A percentile compares a stretch with the other conserved stretches of the same genome.
These are phyloP conservation scores for Tachina lurida DNA, from an alignment of 2,888 invertebrate genomes.

Conservation along the genomic window DNA sequence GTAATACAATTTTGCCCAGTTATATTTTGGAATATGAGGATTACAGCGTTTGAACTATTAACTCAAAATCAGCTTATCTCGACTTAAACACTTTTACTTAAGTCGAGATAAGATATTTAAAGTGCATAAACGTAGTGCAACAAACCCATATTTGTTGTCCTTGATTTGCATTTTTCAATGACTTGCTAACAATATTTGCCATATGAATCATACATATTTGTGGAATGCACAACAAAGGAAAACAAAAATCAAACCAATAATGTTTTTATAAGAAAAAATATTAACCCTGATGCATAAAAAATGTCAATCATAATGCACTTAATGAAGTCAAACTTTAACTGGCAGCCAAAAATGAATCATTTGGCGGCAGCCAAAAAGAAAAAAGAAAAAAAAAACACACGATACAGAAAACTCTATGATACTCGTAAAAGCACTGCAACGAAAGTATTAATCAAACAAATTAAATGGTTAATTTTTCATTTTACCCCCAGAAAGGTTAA, in stretches of 20 bases:
- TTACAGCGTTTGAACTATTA: too few relatives aligned
- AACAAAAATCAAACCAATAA: background rate
- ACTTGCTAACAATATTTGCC: background rate
- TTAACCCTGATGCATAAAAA: conserved; percentile 46
- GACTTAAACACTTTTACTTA: too few relatives aligned
- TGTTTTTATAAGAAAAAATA: background rate
- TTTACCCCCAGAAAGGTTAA: conserved; percentile 51
- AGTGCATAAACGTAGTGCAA: too few relatives aligned
- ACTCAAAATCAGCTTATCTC: too few relatives aligned
- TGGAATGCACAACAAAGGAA: conserved; percentile 19
- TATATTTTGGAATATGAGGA: too few relatives aligned
- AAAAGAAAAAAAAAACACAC: too few relatives aligned
- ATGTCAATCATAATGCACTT: conserved; percentile 45
- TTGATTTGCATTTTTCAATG: background rate
- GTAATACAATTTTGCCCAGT: too few relatives aligned
- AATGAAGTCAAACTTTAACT: conserved; percentile 24
- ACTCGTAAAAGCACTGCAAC: background rate
- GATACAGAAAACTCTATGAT: background rate
- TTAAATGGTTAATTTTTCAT: conserved; percentile 57
- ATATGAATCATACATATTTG: conserved; percentile 43
- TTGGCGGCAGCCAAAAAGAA: background rate
- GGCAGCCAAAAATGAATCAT: conserved; percentile 47
- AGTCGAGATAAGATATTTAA: too few relatives aligned
- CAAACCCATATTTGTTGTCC: background rate
- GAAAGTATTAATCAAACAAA: conserved; percentile 51